A percentile compares a stretch with the other conserved stretches of the same genome.
phyloP scores from a whole-genome alignment of 1,140 invertebrate species.

The Tetraneura akinire region DNA sequence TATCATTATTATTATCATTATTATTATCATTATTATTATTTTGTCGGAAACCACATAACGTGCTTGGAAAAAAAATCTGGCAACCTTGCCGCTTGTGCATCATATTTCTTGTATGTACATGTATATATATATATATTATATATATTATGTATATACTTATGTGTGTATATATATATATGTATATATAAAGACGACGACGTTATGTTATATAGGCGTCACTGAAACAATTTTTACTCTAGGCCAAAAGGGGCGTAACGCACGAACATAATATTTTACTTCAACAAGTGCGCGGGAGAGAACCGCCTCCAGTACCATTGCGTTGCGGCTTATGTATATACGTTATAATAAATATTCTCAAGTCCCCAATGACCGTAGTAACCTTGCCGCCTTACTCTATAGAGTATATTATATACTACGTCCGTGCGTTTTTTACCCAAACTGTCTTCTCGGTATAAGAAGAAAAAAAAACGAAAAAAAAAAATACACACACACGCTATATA shows the following conservation, averaged over 20 bases:
- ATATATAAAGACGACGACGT: slow-evolving; percentile 7
- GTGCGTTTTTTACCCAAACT: slow-evolving; percentile 14
- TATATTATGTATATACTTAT: no score
- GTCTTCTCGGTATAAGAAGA: slow-evolving; percentile 16
- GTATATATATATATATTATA: no score
- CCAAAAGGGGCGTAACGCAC: slow-evolving; percentile 51
- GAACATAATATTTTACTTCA: slow-evolving; percentile 51
- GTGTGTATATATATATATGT: neutral
- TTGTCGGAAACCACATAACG: slow-evolving; percentile 46
- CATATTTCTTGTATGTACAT: no score
- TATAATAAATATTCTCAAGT: slow-evolving; percentile 4
- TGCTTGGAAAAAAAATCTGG: slow-evolving; percentile 49
- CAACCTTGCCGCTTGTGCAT: slow-evolving; percentile 44
- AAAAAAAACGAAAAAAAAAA: no score
- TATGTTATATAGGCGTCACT: slow-evolving; percentile 39
- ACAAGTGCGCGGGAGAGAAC: slow-evolving; percentile 49
- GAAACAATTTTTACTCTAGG: slow-evolving; percentile 51
- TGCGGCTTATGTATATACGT: slow-evolving; percentile 5
- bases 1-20: slow-evolving; percentile 8
- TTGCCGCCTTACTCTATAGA: neutral
- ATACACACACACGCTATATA: no score
- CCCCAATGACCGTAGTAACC: slow-evolving; percentile 28
- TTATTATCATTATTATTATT: slow-evolving; percentile 46
- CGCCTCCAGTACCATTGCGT: slow-evolving; percentile 49
- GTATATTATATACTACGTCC: neutral